Percentiles rank a stretch among this genome's conserved stretches.
Conservation (phyloP, 30 jellyfish, hydroid and myxozoan species). For the Chrysaora quinquecirrha region DNA sequence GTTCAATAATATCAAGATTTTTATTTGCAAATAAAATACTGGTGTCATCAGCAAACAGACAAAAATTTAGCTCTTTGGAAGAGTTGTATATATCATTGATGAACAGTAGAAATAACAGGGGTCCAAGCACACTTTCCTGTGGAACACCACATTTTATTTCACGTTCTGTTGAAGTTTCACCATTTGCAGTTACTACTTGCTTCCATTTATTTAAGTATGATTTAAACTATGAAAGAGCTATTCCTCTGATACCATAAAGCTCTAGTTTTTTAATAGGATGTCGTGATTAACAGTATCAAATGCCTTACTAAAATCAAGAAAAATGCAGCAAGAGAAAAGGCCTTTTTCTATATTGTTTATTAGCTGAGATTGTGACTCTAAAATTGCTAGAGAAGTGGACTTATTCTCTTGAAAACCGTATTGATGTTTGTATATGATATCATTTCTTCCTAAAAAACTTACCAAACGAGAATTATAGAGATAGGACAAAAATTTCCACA, state of each 20-base stretch:
- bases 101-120: conserved; percentile 40
- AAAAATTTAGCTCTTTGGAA: conserved; percentile 28
- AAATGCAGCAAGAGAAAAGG: conserved; percentile 35
- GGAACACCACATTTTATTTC: conserved; percentile 32
- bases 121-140: conserved; percentile 64
- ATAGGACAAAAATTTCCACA: conserved; percentile 41
- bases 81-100: conserved; percentile 39
- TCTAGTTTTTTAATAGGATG: conserved; percentile 1
- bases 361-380: conserved; percentile 7
- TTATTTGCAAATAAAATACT: conserved; percentile 6
- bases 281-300: conserved; percentile 12
- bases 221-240: conserved; percentile 16
- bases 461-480: conserved; percentile 27
- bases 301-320: conserved; percentile 23
- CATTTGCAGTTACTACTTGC: conserved; percentile 12
- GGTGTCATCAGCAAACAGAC: conserved; percentile 27
- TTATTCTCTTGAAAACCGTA: conserved; percentile 22
- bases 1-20: conserved; percentile 13
- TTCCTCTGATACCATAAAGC: conserved; percentile 13
- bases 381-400: background rate
- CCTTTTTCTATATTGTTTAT: conserved; percentile 42
- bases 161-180: conserved; percentile 23
- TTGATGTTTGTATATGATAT: conserved; percentile 44
- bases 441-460: conserved; percentile 10
- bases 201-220: conserved; percentile 5